phyloP scores from a whole-genome alignment of 2,888 invertebrate species.

The Drosophila nigricruria region DNA sequence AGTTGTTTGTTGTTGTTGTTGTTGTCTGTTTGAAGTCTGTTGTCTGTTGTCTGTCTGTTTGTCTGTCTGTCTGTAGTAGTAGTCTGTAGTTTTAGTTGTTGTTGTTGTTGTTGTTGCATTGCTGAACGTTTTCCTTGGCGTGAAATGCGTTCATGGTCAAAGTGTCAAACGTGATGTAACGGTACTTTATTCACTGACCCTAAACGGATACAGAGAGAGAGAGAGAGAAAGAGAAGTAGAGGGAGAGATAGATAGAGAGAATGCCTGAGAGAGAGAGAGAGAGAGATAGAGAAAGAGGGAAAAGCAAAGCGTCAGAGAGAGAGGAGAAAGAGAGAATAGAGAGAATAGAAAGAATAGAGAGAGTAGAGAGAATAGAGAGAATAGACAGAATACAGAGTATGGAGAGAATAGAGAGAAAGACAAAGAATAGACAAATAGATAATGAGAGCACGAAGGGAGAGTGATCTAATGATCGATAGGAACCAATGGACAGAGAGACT shows the following conservation, averaged over 20 bases:
- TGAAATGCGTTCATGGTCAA: constrained; percentile 78
- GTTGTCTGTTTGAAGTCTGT: not conserved
- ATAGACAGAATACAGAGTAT: not conserved
- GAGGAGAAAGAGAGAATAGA: no score
- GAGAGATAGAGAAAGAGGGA: no score
- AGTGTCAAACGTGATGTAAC: constrained; percentile 69
- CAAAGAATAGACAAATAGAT: not conserved
- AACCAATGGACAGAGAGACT: not conserved
- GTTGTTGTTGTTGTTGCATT: constrained; percentile 35
- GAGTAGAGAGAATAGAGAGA: no score
- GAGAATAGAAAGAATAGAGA: not conserved
- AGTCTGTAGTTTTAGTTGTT: not conserved
- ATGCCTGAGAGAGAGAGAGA: not conserved
- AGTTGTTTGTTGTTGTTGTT: constrained; percentile 1
- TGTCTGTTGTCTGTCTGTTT: constrained; percentile 6
- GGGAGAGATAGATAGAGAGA: not conserved
- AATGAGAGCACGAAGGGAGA: not conserved
- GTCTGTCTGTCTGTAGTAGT: constrained; percentile 21
- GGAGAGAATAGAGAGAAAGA: no score
- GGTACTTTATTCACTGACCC: constrained; percentile 48
- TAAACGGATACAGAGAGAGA: not conserved
- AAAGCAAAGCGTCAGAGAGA: rapidly evolving
- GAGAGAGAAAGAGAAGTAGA: not conserved
- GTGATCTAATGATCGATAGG: not conserved
- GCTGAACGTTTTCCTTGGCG: constrained; percentile 54